Evolutionary conservation across 2,113 vertebrate species (phyloP).

Genomic region (Arothron firmamentum): DNA sequence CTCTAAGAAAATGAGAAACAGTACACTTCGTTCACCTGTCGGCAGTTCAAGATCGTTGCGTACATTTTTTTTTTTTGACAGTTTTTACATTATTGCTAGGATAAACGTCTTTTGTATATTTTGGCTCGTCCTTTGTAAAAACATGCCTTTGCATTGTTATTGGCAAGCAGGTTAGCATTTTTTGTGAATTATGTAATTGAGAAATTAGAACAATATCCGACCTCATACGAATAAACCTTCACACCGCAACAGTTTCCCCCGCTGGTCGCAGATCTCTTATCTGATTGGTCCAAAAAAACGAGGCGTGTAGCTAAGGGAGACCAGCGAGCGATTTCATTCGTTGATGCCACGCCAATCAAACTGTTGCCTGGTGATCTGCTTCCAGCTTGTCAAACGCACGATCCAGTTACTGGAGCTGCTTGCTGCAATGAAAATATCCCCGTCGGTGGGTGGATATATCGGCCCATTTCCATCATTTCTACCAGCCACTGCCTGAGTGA

Average conservation of each 20-base stretch:
- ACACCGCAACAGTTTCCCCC: slow-evolving; percentile 23
- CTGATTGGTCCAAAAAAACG: slow-evolving; percentile 49
- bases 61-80: no score
- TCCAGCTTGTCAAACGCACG: slow-evolving; percentile 66
- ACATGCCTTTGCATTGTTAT: neutral
- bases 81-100: no score
- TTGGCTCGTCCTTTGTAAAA: neutral
- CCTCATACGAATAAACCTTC: slow-evolving; percentile 49
- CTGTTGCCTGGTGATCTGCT: slow-evolving; percentile 65
- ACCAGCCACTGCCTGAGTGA: slow-evolving; percentile 59
- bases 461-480: slow-evolving; percentile 30
- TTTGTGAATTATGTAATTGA: slow-evolving; percentile 61
- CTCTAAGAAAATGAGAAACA: no score
- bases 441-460: slow-evolving; percentile 62
- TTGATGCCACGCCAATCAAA: slow-evolving; percentile 44
- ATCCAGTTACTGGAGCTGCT: slow-evolving; percentile 68
- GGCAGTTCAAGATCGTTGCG: no score
- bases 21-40: no score
- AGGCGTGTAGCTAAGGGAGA: slow-evolving; percentile 26
- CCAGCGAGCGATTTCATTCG: slow-evolving; percentile 47
- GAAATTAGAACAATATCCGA: slow-evolving; percentile 65
- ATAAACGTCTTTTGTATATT: neutral
- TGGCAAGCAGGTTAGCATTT: neutral
- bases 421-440: slow-evolving; percentile 69
- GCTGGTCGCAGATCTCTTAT: neutral